Evolutionary conservation across 2,113 vertebrate species (phyloP).

Genomic region (Seriola quinqueradiata): DNA sequence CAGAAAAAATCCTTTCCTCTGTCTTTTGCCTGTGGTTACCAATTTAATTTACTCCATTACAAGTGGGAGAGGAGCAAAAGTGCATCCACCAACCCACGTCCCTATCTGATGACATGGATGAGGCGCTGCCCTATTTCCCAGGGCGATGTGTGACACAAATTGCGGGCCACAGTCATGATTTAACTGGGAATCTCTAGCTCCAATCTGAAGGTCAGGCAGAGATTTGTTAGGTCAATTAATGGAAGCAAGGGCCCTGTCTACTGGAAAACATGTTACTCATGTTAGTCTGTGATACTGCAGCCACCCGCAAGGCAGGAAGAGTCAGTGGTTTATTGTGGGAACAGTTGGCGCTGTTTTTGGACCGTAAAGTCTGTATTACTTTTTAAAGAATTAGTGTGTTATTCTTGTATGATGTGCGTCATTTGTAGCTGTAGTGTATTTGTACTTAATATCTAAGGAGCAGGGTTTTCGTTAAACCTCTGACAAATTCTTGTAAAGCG

Average conservation of each 20-base stretch:
- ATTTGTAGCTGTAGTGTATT: background rate
- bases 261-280: conserved; percentile 25
- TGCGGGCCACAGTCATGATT: conserved; percentile 39
- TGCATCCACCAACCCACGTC: conserved; percentile 55
- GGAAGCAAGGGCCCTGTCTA: conserved; percentile 13
- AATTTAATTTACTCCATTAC: conserved; percentile 55
- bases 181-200: conserved; percentile 64
- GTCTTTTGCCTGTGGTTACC: conserved; percentile 32
- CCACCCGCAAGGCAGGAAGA: conserved; percentile 11
- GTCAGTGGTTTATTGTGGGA: background rate
- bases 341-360: background rate
- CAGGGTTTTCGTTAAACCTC: background rate
- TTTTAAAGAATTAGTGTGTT: background rate
- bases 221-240: conserved; percentile 55
- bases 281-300: conserved; percentile 3
- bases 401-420: background rate
- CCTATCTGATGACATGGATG: conserved; percentile 64
- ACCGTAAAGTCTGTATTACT: background rate
- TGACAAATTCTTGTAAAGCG: background rate
- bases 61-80: conserved; percentile 53
- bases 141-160: conserved; percentile 71
- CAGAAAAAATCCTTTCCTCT: background rate
- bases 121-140: conserved; percentile 75
- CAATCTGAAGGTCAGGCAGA: conserved; percentile 56
- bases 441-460: background rate